Conservation (phyloP, 2,888 invertebrate species). For the Ectemnius cavifrons region DNA sequence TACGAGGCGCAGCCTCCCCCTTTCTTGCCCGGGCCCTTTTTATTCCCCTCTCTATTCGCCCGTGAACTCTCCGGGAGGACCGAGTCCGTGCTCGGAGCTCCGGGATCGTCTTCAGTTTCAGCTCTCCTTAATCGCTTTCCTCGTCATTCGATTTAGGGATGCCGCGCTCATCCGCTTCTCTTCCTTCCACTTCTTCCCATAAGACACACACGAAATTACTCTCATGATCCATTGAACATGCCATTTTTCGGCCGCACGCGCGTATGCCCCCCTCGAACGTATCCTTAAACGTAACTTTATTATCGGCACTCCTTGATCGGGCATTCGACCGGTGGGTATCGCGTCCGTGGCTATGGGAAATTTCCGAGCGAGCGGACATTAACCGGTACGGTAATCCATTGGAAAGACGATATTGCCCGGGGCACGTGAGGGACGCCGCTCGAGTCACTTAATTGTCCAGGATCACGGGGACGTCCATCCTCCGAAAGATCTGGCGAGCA, state of each 20-base stretch:
- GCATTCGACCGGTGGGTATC: neutral
- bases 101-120: neutral
- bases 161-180: neutral
- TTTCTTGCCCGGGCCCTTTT: constrained; percentile 22
- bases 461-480: constrained; percentile 4
- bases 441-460: constrained; percentile 7
- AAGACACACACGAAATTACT: constrained; percentile 1
- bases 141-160: too few relatives aligned
- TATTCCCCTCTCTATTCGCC: constrained; percentile 13
- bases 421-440: too few relatives aligned
- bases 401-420: constrained; percentile 6
- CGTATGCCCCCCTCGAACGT: neutral
- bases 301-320: constrained; percentile 1
- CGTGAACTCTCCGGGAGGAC: constrained; percentile 11
- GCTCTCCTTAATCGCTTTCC: neutral
- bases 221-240: neutral
- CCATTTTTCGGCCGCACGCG: neutral
- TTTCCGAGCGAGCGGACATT: constrained; percentile 1
- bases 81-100: too few relatives aligned
- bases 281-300: constrained; percentile 6
- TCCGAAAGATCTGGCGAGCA: neutral
- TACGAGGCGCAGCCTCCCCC: constrained; percentile 54
- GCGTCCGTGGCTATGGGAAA: neutral
- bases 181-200: neutral
- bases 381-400: constrained; percentile 1